These are phyloP conservation scores for Pseudorasbora parva DNA, from an alignment of 2,113 vertebrate genomes.

Conservation along the genomic window DNA sequence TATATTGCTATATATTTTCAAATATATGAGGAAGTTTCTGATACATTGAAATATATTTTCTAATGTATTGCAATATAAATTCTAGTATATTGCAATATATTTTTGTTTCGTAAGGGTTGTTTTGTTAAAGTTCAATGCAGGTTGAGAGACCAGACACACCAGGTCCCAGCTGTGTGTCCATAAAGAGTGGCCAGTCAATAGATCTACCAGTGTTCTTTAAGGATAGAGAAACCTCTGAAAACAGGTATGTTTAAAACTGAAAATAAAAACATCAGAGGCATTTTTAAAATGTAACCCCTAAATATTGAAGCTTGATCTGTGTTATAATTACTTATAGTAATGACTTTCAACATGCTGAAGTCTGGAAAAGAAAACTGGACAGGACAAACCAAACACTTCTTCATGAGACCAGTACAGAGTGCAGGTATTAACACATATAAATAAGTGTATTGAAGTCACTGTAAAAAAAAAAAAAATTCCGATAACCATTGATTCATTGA, in stretches of 20 bases:
- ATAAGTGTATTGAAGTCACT: not conserved
- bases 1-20: no score
- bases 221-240: not conserved
- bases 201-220: not conserved
- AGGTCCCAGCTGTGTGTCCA: not conserved
- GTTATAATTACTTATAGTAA: not conserved
- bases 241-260: not conserved
- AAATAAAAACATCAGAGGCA: not conserved
- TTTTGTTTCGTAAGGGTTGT: no score
- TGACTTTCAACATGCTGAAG: not conserved
- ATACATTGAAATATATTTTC: no score
- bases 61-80: no score
- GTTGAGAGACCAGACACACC: not conserved
- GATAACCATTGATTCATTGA: not conserved
- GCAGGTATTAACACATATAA: not conserved
- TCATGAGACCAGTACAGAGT: not conserved
- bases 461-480: not conserved
- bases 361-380: not conserved
- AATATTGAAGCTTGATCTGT: not conserved
- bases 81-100: no score
- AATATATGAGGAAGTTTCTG: no score
- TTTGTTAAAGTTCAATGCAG: not conserved
- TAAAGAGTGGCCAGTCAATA: not conserved
- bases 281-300: not conserved
- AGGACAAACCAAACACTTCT: not conserved